These are phyloP conservation scores for Artemia sinica DNA, from an alignment of 2,888 invertebrate species.

Conservation along the genomic window DNA sequence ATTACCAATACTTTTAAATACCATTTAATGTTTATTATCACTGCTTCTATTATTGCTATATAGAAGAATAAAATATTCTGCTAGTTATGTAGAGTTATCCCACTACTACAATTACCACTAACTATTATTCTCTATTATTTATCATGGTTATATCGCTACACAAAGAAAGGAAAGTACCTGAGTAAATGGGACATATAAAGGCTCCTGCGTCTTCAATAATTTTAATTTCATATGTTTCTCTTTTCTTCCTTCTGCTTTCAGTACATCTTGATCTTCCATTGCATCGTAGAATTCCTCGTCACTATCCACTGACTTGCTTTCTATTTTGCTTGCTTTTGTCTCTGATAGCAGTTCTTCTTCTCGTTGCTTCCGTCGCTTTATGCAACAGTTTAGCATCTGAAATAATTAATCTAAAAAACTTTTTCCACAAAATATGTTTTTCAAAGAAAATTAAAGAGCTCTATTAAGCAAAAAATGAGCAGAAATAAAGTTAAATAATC, in stretches of 20 bases:
- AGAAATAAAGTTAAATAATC: no score
- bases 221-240: slow-evolving; percentile 47
- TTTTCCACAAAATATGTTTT: no score
- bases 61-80: no score
- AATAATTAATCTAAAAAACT: slow-evolving; percentile 14
- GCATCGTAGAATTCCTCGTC: slow-evolving; percentile 61
- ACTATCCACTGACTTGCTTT: slow-evolving; percentile 29
- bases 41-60: no score
- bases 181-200: slow-evolving; percentile 60
- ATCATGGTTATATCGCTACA: no score
- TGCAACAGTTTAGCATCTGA: slow-evolving; percentile 46
- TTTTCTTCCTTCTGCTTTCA: slow-evolving; percentile 48
- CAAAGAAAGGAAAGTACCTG: slow-evolving; percentile 32
- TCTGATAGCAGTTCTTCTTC: slow-evolving; percentile 26
- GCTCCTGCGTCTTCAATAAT: slow-evolving; percentile 48
- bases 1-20: no score
- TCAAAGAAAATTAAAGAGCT: no score
- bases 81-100: no score
- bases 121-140: no score
- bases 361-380: slow-evolving; percentile 33
- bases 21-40: no score
- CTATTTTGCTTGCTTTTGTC: slow-evolving; percentile 23
- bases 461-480: no score
- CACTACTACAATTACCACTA: no score
- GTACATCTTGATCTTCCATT: slow-evolving; percentile 26